phyloP scores from a whole-genome alignment of 2,797 vertebrate species.

The Thamnophis elegans region DNA sequence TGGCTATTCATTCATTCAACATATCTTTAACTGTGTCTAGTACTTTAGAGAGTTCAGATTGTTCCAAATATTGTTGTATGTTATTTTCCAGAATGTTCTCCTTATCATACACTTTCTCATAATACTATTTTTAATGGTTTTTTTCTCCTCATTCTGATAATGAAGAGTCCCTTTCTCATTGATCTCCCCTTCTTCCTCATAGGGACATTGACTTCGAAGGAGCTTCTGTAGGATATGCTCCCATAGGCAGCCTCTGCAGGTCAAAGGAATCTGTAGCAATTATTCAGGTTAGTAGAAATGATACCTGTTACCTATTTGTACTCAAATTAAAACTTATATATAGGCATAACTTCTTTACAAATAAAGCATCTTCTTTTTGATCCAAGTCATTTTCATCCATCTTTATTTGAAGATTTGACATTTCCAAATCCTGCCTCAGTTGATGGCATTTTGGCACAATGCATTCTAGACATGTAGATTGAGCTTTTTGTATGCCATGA shows the following conservation, averaged over 20 bases:
- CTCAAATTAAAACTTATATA: background rate
- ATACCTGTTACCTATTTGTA: background rate
- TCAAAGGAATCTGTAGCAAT: slow-evolving; percentile 79
- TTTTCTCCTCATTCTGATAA: too few species aligned
- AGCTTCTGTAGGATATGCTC: slow-evolving; percentile 85
- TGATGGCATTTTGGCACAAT: background rate
- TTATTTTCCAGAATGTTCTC: too few species aligned
- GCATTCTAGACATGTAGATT: background rate
- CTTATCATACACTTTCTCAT: too few species aligned
- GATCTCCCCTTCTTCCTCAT: background rate
- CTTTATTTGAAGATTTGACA: too few species aligned
- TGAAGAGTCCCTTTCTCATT: too few species aligned
- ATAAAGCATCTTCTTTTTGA: background rate
- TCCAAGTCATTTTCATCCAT: background rate
- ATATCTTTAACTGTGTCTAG: too few species aligned
- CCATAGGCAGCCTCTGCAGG: slow-evolving; percentile 81
- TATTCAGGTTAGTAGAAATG: slow-evolving; percentile 77
- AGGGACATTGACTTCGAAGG: slow-evolving; percentile 84
- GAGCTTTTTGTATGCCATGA: background rate
- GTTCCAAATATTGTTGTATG: too few species aligned
- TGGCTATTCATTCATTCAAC: too few species aligned
- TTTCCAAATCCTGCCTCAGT: background rate
- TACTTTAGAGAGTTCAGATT: too few species aligned
- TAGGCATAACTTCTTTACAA: background rate
- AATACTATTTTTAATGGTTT: too few species aligned